Conservation (phyloP, 1,140 invertebrate genomes). For the Drosophila leontia region DNA sequence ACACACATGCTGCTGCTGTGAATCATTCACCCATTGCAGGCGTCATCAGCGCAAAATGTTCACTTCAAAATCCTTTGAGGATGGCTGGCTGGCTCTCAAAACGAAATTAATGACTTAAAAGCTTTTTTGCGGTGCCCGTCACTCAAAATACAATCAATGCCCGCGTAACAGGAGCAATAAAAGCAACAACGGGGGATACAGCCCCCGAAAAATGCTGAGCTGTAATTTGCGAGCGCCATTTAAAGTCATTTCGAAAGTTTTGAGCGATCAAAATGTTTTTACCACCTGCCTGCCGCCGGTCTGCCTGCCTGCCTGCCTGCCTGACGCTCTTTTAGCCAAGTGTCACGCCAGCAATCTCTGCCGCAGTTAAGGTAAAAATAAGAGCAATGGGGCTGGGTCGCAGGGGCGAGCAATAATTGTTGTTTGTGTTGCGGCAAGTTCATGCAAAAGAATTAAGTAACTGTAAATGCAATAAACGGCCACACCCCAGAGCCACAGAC, state of each 20-base stretch:
- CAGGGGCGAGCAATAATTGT: conserved; percentile 73
- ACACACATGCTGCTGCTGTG: not conserved
- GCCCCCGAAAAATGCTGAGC: conserved; percentile 46
- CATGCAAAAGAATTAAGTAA: conserved; percentile 82
- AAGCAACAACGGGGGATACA: conserved; percentile 26
- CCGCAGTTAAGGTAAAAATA: conserved; percentile 34
- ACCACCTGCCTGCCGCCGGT: conserved; percentile 39
- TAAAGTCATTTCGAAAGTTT: conserved; percentile 73
- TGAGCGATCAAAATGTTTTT: conserved; percentile 67
- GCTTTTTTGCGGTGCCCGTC: conserved; percentile 80
- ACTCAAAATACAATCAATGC: conserved; percentile 80
- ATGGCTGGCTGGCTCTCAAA: conserved; percentile 56
- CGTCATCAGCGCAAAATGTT: conserved; percentile 58
- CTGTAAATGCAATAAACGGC: conserved; percentile 77
- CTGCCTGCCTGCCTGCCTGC: not conserved
- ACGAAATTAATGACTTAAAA: conserved; percentile 82
- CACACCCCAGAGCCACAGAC: conserved; percentile 35
- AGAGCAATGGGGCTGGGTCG: not conserved
- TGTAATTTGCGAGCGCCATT: conserved; percentile 67
- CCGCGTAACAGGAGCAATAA: conserved; percentile 59
- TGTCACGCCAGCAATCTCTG: conserved; percentile 45
- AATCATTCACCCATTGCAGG: conserved; percentile 39
- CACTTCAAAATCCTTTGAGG: conserved; percentile 79
- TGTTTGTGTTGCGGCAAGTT: conserved; percentile 81
- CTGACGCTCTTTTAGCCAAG: conserved; percentile 28